Conservation (phyloP, 2,888 invertebrate genomes). For the Platycheirus rosarum region DNA sequence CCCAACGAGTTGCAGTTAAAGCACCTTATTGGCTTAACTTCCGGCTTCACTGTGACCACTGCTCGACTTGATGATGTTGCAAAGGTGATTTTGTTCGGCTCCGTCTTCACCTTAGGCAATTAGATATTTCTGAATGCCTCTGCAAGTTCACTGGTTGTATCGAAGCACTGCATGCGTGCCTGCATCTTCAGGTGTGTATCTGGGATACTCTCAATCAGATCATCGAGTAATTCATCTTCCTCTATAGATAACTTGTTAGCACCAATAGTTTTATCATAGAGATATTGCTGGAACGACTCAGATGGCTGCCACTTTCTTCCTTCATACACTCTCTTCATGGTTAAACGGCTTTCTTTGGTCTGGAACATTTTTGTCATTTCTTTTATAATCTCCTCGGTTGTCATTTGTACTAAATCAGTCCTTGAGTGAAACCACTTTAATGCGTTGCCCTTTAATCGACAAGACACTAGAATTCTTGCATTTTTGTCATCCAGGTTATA, state of each 20-base stretch:
- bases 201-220: constrained; percentile 66
- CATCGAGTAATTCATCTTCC: constrained; percentile 74
- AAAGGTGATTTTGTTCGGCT: not conserved
- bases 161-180: constrained; percentile 44
- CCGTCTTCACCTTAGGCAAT: no score
- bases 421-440: constrained; percentile 47
- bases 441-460: constrained; percentile 48
- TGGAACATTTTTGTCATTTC: constrained; percentile 51
- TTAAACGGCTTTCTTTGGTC: constrained; percentile 38
- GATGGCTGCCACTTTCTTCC: constrained; percentile 57
- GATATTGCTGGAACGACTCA: constrained; percentile 69
- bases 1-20: constrained; percentile 34
- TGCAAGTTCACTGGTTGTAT: no score
- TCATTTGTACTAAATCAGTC: constrained; percentile 41
- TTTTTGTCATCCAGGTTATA: constrained; percentile 57
- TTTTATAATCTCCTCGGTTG: constrained; percentile 26
- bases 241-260: constrained; percentile 67
- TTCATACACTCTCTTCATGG: constrained; percentile 55
- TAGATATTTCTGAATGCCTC: constrained; percentile 1
- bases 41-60: no score
- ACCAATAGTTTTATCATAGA: constrained; percentile 64
- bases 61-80: constrained; percentile 14
- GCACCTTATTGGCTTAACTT: constrained; percentile 17
- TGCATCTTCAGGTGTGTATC: constrained; percentile 23
- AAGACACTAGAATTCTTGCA: no score